Base-by-base conservation (phyloP, 1,140 invertebrate species). In the Archivesica marissinica region DNA sequence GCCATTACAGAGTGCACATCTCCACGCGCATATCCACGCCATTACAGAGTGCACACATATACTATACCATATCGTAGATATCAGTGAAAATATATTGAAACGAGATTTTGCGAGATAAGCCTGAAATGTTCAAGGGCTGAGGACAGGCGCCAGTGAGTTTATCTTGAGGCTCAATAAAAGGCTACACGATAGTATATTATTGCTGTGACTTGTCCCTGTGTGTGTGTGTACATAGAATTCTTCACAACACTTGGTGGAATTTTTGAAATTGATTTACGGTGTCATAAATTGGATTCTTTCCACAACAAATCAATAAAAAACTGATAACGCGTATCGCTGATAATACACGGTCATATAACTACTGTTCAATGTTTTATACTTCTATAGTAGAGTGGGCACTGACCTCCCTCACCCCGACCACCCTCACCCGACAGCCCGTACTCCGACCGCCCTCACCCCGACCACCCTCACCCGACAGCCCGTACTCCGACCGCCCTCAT, bases 231-330 rank as follows among this genome's bases (percentile, higher is more conserved):
- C 52, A 72, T 72, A 72, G 50, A 72, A 7, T 15, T 33, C 68
- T 47, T 28, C 13, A 30, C 25, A 30, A 52, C 25, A 72, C 39
- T 44, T 47, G 23, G 28, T 23, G 20, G 13, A 1, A 72, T 20
- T 50, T 25, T 47, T 72, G 35, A 72, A 72, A 50, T 72, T 72
- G 68, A 50, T 47, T 72, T 72, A 72, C 35, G 17, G 2, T n/a
- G 39, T 72, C 23, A 17, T 72, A 72, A 25, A 72, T 72, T 72
- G 6, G 52, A 20, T 56, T 20, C 3, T 25, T 25, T n/a, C 28
- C 41, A 50, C 44, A 28, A 20, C 38, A 70, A 47, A 28, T 47
- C 39, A 33, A 1, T 15, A 72, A 50, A 13, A 72, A 30, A 50
- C 11, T 72, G 44, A 72, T 47, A 47, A 30, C 68, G 13, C 20